A percentile compares a stretch with the other conserved stretches of the same genome.
Evolutionary conservation across 2,113 vertebrate genomes (phyloP).

Genomic region (Dromiciops gliroides): DNA sequence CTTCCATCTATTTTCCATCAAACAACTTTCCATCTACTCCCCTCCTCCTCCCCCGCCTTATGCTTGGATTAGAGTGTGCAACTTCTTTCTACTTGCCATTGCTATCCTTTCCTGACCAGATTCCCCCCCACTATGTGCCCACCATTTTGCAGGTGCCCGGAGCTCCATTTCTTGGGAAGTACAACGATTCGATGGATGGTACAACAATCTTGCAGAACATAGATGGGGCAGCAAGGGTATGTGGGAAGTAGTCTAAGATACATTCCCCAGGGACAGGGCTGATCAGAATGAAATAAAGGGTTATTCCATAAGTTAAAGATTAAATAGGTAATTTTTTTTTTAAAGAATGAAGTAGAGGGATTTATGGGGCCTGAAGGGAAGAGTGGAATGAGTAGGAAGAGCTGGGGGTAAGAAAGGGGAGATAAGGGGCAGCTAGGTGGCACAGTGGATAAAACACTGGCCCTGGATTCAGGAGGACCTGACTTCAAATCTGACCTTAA

Average conservation of each 20-base stretch:
- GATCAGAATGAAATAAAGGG: not conserved
- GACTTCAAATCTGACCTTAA: no score
- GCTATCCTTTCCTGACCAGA: not conserved
- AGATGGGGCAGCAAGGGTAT: slow-evolving; percentile 88
- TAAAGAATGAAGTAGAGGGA: not conserved
- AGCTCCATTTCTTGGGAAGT: slow-evolving; percentile 87
- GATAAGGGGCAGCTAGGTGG: no score
- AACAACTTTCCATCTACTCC: not conserved
- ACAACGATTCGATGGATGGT: slow-evolving; percentile 92
- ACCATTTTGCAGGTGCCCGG: slow-evolving; percentile 75
- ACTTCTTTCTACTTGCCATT: not conserved
- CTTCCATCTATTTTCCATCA: not conserved
- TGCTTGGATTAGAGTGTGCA: not conserved
- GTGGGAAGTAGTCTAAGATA: slow-evolving; percentile 68
- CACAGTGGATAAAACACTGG: no score
- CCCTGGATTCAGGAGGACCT: no score
- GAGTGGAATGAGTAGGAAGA: not conserved
- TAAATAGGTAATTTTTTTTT: no score
- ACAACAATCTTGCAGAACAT: slow-evolving; percentile 89
- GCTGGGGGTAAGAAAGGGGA: not conserved
- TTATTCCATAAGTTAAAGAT: not conserved
- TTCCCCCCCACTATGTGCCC: not conserved
- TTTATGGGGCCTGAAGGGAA: not conserved
- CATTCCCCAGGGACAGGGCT: not conserved
- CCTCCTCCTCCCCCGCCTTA: no score